Evolutionary conservation across 2,888 invertebrate species (phyloP).

Genomic region (Cerastoderma edule): DNA sequence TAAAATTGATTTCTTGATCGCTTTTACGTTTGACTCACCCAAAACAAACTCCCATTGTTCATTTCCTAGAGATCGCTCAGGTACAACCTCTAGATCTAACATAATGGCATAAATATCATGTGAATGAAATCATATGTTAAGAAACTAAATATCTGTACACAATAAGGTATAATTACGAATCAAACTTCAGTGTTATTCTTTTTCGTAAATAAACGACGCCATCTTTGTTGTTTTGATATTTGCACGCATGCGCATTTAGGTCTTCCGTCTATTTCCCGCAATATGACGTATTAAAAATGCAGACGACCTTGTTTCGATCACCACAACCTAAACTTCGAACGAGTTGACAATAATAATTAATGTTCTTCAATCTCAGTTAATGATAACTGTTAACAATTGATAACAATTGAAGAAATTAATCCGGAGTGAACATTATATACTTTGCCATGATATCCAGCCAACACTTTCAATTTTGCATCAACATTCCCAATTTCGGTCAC

Average conservation of each 20-base stretch:
- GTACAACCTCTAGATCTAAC: slow-evolving; percentile 98
- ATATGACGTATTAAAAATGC: slow-evolving; percentile 25
- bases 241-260: slow-evolving; percentile 59
- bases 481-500: no score
- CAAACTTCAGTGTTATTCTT: slow-evolving; percentile 19
- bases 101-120: slow-evolving; percentile 85
- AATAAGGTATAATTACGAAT: no score
- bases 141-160: no score
- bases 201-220: slow-evolving; percentile 62
- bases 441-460: no score
- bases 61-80: slow-evolving; percentile 93
- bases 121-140: slow-evolving; percentile 7
- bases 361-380: no score
- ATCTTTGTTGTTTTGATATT: slow-evolving; percentile 77
- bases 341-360: no score
- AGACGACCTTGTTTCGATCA: no score
- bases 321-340: no score
- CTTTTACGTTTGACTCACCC: slow-evolving; percentile 87
- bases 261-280: slow-evolving; percentile 59
- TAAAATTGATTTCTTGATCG: slow-evolving; percentile 12
- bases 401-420: no score
- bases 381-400: no score
- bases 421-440: no score
- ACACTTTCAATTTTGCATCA: no score
- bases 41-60: slow-evolving; percentile 99